These are phyloP conservation scores for Elysia chlorotica DNA, from an alignment of 1,140 invertebrate genomes.

Conservation along the genomic window DNA sequence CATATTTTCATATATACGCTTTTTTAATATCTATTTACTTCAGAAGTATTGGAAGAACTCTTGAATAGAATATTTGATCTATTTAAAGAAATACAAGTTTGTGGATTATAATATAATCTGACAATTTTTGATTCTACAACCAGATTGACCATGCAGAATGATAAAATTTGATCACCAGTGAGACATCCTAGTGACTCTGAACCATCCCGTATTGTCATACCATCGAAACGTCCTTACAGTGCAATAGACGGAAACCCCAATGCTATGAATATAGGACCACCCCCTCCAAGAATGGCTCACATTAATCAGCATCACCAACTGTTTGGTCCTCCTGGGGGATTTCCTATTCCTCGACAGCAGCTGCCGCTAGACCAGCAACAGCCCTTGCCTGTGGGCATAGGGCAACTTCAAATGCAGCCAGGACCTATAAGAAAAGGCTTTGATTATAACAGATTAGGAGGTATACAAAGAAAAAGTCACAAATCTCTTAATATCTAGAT, in stretches of 20 bases:
- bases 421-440: constrained; percentile 34
- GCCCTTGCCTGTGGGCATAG: background rate
- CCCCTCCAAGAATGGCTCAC: constrained; percentile 9
- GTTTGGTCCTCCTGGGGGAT: constrained; percentile 7
- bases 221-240: constrained; percentile 25
- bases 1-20: no score
- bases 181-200: no score
- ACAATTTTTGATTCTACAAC: no score
- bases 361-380: background rate
- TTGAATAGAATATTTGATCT: no score
- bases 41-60: no score
- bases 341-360: constrained; percentile 1
- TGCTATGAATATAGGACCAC: constrained; percentile 4
- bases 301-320: constrained; percentile 7
- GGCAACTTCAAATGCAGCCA: background rate
- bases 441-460: constrained; percentile 45
- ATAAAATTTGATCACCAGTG: no score
- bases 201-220: constrained; percentile 29
- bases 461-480: no score
- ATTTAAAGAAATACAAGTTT: no score
- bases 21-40: no score
- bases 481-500: no score
- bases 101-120: no score
- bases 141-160: no score
- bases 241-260: background rate